These are phyloP conservation scores for Climacteris rufus DNA, from an alignment of 2,113 vertebrate genomes.

Conservation along the genomic window DNA sequence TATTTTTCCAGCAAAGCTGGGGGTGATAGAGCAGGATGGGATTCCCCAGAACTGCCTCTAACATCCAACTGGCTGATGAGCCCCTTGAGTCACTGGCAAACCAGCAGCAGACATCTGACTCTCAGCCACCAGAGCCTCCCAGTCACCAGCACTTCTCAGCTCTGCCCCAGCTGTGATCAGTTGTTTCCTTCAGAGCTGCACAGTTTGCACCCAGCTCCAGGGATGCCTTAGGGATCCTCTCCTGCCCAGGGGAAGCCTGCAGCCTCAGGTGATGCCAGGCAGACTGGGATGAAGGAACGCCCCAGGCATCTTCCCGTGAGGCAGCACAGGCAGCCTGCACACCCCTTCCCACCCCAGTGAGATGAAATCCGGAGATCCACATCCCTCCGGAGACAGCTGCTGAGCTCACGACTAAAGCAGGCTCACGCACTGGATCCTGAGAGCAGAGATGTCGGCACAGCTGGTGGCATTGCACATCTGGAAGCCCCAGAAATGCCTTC, in stretches of 20 bases:
- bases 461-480: neutral
- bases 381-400: neutral
- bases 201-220: neutral
- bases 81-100: fast-evolving
- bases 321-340: neutral
- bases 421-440: neutral
- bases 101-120: neutral
- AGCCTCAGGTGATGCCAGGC: neutral
- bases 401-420: neutral
- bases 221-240: neutral
- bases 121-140: neutral
- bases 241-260: neutral
- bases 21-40: fast-evolving
- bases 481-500: neutral
- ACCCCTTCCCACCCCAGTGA: neutral
- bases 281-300: neutral
- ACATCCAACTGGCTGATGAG: neutral
- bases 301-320: neutral
- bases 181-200: fast-evolving
- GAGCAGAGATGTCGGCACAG: neutral
- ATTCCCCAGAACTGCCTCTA: neutral
- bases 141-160: neutral
- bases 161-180: neutral
- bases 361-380: neutral
- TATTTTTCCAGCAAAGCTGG: neutral